phyloP scores from a whole-genome alignment of 2,797 vertebrate species.

The Sebastes umbrosus region DNA sequence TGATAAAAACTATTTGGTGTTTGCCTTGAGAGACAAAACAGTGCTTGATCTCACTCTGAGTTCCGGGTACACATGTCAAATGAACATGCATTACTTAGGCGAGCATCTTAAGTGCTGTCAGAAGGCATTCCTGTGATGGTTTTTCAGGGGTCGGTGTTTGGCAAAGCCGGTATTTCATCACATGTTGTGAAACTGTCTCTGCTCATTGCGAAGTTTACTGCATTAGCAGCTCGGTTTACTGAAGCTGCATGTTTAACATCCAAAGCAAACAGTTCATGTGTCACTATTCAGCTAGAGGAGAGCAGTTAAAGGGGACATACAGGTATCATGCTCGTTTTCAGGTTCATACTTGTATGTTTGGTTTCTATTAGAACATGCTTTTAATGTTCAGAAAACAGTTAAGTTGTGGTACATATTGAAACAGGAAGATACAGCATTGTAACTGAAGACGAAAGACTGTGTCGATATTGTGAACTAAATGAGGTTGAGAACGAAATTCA shows the following conservation, averaged over 20 bases:
- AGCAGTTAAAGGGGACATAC: neutral
- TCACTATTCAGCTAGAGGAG: neutral
- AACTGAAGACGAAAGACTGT: no score
- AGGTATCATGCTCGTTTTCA: no score
- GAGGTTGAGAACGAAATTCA: no score
- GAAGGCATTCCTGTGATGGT: constrained; percentile 20
- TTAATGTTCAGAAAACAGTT: no score
- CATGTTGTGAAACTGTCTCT: neutral
- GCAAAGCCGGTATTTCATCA: constrained; percentile 52
- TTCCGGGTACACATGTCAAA: constrained; percentile 34
- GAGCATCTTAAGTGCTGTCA: constrained; percentile 29
- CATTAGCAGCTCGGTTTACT: constrained; percentile 1
- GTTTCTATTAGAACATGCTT: neutral
- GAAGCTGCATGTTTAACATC: neutral
- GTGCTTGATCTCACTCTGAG: constrained; percentile 41
- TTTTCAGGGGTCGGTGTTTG: constrained; percentile 1
- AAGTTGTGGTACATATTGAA: no score
- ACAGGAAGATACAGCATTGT: no score
- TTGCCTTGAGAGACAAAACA: constrained; percentile 38
- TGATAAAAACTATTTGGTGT: constrained; percentile 44
- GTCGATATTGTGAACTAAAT: no score
- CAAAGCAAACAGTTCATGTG: neutral
- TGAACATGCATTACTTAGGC: constrained; percentile 30
- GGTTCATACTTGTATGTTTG: neutral
- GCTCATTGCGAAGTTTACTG: constrained; percentile 4